Conservation (phyloP, 1,140 invertebrate genomes). For the Atopsyche davidsoni region DNA sequence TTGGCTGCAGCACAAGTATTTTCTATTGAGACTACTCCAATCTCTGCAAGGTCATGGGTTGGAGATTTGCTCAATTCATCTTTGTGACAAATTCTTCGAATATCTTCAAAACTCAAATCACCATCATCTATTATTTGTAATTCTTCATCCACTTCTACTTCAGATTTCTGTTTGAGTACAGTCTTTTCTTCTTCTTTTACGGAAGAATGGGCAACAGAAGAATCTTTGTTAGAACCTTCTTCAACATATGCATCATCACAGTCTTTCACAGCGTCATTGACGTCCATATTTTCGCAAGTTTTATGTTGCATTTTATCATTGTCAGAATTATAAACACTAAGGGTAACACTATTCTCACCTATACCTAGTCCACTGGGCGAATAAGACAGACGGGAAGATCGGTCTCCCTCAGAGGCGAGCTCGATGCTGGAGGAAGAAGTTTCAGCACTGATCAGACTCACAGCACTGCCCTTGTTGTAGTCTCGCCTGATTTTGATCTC, state of each 20-base stretch:
- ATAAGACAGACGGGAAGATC: too few relatives aligned
- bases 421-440: constrained; percentile 14
- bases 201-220: neutral
- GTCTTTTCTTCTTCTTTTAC: neutral
- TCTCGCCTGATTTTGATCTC: constrained; percentile 29
- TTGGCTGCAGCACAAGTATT: neutral
- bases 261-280: constrained; percentile 19
- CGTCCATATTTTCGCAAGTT: constrained; percentile 13
- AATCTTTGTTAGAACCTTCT: constrained; percentile 13
- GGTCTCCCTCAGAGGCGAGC: constrained; percentile 4
- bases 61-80: constrained; percentile 1
- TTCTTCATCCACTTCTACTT: constrained; percentile 9
- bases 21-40: neutral
- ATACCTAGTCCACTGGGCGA: too few relatives aligned
- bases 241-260: constrained; percentile 29
- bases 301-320: constrained; percentile 10
- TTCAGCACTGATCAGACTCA: constrained; percentile 13
- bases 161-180: neutral
- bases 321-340: constrained; percentile 3
- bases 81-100: constrained; percentile 21
- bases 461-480: constrained; percentile 22
- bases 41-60: neutral
- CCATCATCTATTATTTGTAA: constrained; percentile 16
- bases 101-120: constrained; percentile 25
- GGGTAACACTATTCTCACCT: constrained; percentile 16